Evolutionary conservation across 2,113 vertebrate genomes (phyloP).

Genomic region (Tyrannus savana): DNA sequence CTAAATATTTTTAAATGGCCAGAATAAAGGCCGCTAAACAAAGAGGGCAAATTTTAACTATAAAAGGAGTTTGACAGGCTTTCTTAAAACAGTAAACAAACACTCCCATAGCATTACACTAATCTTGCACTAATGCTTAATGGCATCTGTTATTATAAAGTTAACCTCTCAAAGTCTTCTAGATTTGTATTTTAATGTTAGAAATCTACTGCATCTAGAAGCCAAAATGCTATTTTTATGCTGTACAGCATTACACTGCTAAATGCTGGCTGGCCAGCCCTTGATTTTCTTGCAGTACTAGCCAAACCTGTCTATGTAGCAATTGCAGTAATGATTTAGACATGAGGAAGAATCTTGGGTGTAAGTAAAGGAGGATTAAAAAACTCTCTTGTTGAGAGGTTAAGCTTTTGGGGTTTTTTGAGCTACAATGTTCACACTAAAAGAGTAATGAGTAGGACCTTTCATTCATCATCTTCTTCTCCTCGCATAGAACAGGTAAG

Average conservation of each 20-base stretch:
- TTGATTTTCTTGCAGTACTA: slow-evolving; percentile 28
- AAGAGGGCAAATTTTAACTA: background rate
- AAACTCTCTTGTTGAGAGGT: background rate
- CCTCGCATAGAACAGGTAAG: background rate
- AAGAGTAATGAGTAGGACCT: background rate
- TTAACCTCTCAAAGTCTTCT: background rate
- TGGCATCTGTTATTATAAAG: background rate
- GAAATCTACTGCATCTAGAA: background rate
- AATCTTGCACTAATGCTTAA: background rate
- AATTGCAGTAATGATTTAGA: background rate
- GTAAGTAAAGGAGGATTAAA: background rate
- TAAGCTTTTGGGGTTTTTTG: background rate
- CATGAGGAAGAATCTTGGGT: background rate
- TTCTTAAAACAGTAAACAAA: background rate
- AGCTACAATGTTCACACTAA: background rate
- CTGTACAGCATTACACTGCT: background rate
- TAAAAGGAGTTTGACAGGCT: background rate
- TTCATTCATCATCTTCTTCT: background rate
- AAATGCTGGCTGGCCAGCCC: background rate
- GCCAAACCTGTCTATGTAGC: slow-evolving; percentile 13
- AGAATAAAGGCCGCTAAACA: background rate
- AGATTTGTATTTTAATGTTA: background rate
- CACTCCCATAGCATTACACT: background rate
- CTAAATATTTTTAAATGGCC: background rate
- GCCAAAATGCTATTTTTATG: slow-evolving; percentile 2